phyloP scores from a whole-genome alignment of 2,113 vertebrate species.

The Hyaena hyaena region DNA sequence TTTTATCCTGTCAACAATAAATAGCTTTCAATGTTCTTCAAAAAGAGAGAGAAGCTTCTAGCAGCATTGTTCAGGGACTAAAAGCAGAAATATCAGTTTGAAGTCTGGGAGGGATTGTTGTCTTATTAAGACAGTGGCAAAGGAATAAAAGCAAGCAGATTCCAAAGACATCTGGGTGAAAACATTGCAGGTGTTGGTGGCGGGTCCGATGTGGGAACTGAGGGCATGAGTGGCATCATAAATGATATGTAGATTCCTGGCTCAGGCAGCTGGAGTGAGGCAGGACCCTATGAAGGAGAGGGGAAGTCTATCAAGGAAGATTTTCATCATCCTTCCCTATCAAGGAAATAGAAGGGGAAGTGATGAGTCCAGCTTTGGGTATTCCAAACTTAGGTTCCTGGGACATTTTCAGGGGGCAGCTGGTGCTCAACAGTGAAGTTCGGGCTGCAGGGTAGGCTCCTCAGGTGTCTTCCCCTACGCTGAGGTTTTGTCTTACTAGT shows the following conservation, averaged over 20 bases:
- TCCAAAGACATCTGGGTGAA: neutral
- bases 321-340: too few relatives aligned
- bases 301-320: too few relatives aligned
- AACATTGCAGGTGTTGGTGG: neutral
- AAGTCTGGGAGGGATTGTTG: neutral
- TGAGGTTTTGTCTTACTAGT: neutral
- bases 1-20: neutral
- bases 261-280: neutral
- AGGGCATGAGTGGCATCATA: neutral
- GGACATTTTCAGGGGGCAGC: neutral
- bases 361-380: neutral
- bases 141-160: neutral
- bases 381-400: neutral
- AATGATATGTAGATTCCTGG: neutral
- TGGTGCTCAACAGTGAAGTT: neutral
- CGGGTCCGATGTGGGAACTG: neutral
- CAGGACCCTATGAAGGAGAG: neutral
- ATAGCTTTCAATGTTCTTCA: neutral
- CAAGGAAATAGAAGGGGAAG: neutral
- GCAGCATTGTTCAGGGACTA: neutral
- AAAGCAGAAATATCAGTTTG: neutral
- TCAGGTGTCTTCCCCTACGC: neutral
- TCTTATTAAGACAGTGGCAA: neutral
- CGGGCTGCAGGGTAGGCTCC: neutral
- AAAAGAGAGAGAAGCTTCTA: neutral